Base-by-base conservation (phyloP, 2,888 invertebrate genomes). In the Dexiosoma caninum region DNA sequence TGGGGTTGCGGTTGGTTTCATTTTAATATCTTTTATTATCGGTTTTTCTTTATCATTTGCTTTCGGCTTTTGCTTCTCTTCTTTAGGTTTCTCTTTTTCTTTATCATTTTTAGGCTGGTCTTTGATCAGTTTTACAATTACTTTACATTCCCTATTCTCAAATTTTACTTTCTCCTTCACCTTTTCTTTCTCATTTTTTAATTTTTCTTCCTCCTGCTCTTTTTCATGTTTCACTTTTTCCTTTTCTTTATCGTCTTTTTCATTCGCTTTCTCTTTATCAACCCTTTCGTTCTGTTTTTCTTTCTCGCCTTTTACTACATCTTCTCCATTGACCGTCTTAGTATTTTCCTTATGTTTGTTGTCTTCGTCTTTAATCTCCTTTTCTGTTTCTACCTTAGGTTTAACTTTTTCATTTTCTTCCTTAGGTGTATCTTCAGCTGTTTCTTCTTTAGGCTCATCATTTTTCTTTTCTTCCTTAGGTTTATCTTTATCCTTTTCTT, bases 291-390 rank as follows among this genome's bases (percentile, higher is more conserved):
- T 59, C 1, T 55, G 55, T 0, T 59, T 59, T 1, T 55, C 62
- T 0, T 57, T 23, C 14, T 37, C 16, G 10, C 19, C 9, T n/a
- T 70, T 70, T n/a, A 85, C 84, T 35, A n/a, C n/a, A n/a, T n/a
- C n/a, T n/a, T n/a, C n/a, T n/a, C n/a, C n/a, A n/a, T n/a, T n/a
- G n/a, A n/a, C n/a, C n/a, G n/a, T n/a, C n/a, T n/a, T n/a, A n/a
- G n/a, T n/a, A n/a, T 85, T 84, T 21, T 84, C 85, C 16, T 72
- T 70, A 9, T 85, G 84, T 42, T 85, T 84, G n/a, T 67, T 60
- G 9, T 85, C 84, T 32, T 85, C 84, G 1, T 3, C 44, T 3
- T 8, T 23, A 53, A 6, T 51, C 8, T 82, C 67, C 0, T 62
- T 55, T 10, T 67, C 67, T 1, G 53, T 27, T 27, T 37, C 23